Percentiles rank a stretch among this genome's conserved stretches.
Conservation (phyloP, 2,797 vertebrate genomes). For the Perodicticus potto region DNA sequence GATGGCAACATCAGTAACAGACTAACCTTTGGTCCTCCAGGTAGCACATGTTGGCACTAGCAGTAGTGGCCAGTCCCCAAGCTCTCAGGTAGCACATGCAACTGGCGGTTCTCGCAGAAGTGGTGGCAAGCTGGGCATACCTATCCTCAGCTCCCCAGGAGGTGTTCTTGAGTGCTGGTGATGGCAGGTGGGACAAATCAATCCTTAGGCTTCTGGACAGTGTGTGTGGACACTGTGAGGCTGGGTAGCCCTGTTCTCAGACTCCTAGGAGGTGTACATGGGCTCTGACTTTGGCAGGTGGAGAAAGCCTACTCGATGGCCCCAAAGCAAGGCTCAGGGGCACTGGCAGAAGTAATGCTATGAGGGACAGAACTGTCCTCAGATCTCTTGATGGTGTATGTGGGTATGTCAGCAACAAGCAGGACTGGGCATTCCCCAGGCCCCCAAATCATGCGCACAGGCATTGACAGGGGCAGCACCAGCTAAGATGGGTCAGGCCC, state of each 20-base stretch:
- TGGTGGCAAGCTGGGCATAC: background rate
- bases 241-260: background rate
- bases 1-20: background rate
- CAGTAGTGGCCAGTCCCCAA: background rate
- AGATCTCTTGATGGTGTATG: background rate
- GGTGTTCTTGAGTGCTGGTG: background rate
- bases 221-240: background rate
- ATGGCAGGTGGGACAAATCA: too few relatives aligned
- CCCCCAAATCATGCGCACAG: background rate
- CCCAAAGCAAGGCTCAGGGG: background rate
- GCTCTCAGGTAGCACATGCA: background rate
- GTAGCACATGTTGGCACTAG: background rate
- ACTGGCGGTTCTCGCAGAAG: background rate
- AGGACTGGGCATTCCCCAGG: background rate
- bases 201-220: background rate
- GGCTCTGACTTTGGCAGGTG: too few relatives aligned
- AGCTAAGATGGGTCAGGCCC: background rate
- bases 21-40: too few relatives aligned
- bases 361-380: background rate
- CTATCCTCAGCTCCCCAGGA: background rate
- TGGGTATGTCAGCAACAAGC: background rate
- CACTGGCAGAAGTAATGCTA: background rate
- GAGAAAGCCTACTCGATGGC: background rate
- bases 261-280: background rate
- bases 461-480: background rate